Conservation (phyloP, 2,888 invertebrate species). For the Exephanes ischioxanthus region DNA sequence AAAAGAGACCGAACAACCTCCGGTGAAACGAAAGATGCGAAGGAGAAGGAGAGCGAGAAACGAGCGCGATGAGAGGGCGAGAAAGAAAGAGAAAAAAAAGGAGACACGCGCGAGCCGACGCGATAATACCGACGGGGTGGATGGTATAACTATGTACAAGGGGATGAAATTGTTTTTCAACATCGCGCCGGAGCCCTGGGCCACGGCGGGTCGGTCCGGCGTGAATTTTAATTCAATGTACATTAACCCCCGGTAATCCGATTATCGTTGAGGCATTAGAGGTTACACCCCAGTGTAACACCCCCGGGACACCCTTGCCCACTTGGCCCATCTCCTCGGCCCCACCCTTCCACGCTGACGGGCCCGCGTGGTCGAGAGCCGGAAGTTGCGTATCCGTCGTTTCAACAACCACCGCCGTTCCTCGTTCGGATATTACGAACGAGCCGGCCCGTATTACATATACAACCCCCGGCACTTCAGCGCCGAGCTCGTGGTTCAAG, state of each 20-base stretch:
- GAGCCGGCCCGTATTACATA: slow-evolving; percentile 4
- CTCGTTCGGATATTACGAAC: slow-evolving; percentile 40
- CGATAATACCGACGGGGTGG: slow-evolving; percentile 17
- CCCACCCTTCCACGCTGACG: slow-evolving; percentile 5
- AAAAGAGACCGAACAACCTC: background rate
- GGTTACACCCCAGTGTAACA: slow-evolving; percentile 48
- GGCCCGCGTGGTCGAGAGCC: slow-evolving; percentile 37
- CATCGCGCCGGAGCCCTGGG: slow-evolving; percentile 33
- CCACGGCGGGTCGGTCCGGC: slow-evolving; percentile 52
- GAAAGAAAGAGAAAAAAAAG: background rate
- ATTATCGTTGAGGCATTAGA: slow-evolving; percentile 71
- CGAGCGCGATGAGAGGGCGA: slow-evolving; percentile 8
- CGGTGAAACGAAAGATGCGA: background rate
- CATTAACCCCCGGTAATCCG: slow-evolving; percentile 74
- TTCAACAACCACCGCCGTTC: slow-evolving; percentile 21
- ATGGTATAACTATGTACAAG: slow-evolving; percentile 23
- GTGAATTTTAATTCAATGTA: slow-evolving; percentile 77
- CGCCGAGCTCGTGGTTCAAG: background rate
- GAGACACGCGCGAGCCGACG: slow-evolving; percentile 2
- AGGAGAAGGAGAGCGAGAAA: background rate
- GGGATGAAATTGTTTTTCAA: slow-evolving; percentile 62
- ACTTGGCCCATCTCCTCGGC: slow-evolving; percentile 32
- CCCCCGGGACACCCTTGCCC: slow-evolving; percentile 35
- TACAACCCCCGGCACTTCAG: background rate
- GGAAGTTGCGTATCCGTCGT: slow-evolving; percentile 49